These are phyloP conservation scores for Scomber colias DNA, from an alignment of 2,113 vertebrate species.

Conservation along the genomic window DNA sequence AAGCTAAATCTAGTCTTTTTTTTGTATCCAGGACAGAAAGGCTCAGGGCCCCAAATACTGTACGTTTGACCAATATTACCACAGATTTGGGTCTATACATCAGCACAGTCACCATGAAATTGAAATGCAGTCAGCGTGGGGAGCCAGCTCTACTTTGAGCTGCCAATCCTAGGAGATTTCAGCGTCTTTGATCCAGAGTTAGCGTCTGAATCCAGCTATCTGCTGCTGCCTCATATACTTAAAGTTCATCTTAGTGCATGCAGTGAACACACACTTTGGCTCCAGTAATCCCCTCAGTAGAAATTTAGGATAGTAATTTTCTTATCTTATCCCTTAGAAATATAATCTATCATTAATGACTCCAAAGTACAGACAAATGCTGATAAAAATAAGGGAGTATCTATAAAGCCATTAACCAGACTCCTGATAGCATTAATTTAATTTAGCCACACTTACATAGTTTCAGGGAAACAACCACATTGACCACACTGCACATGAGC, in stretches of 20 bases:
- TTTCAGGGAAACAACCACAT: not conserved
- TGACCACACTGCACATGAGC: not conserved
- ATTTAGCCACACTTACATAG: constrained; percentile 32
- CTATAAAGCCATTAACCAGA: not conserved
- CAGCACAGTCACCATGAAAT: constrained; percentile 45
- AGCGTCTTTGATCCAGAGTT: constrained; percentile 27
- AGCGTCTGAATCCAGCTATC: constrained; percentile 2
- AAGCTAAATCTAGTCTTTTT: not conserved
- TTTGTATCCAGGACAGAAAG: not conserved
- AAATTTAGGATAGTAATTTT: not conserved
- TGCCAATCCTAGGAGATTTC: constrained; percentile 39
- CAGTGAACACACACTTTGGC: not conserved
- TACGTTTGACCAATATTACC: constrained; percentile 2
- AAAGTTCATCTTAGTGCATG: not conserved
- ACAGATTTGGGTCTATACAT: constrained; percentile 13
- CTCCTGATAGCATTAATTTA: constrained; percentile 10
- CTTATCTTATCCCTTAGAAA: constrained; percentile 4
- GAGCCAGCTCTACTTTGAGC: constrained; percentile 11
- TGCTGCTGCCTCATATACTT: constrained; percentile 33
- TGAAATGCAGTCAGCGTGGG: constrained; percentile 39
- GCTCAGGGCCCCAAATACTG: not conserved
- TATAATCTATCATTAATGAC: not conserved
- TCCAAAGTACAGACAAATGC: not conserved
- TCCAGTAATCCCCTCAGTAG: not conserved
- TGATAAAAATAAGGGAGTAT: not conserved